Conservation (phyloP, 2,888 invertebrate genomes). For the Opisthograptis luteolata region DNA sequence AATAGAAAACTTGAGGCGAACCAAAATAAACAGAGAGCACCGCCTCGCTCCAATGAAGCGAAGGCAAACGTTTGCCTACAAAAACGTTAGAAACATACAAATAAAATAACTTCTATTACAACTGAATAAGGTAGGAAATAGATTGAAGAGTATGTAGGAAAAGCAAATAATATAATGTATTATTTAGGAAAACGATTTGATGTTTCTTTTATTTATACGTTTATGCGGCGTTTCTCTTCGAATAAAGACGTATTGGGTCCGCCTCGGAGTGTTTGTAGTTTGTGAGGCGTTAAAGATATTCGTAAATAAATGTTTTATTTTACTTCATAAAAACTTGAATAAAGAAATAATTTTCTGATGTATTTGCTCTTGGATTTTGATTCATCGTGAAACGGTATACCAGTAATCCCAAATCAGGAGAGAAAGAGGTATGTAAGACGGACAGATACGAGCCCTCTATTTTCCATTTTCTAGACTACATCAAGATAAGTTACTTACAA, state of each 20-base stretch:
- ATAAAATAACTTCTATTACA: conserved; percentile 3
- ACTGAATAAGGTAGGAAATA: background rate
- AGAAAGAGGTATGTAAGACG: no score
- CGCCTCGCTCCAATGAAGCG: conserved; percentile 20
- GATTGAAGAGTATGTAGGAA: conserved; percentile 12
- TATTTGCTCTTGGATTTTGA: no score
- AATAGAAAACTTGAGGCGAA: conserved; percentile 21
- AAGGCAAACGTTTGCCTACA: conserved; percentile 7
- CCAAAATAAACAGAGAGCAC: conserved; percentile 21
- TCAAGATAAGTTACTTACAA: no score
- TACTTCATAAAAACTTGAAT: no score
- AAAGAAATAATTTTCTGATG: no score
- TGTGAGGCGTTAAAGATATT: no score
- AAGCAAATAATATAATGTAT: conserved; percentile 25
- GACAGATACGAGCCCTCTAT: no score
- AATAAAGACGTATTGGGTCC: conserved; percentile 3
- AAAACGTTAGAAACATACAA: background rate
- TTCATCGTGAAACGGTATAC: no score
- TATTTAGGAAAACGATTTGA: conserved; percentile 30
- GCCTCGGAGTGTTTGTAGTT: background rate
- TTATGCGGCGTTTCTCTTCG: conserved; percentile 22
- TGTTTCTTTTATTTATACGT: conserved; percentile 31
- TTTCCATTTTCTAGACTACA: no score
- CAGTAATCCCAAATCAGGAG: no score
- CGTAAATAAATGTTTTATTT: no score